Evolutionary conservation across 1,140 invertebrate genomes (phyloP).

Genomic region (Araneus ventricosus): DNA sequence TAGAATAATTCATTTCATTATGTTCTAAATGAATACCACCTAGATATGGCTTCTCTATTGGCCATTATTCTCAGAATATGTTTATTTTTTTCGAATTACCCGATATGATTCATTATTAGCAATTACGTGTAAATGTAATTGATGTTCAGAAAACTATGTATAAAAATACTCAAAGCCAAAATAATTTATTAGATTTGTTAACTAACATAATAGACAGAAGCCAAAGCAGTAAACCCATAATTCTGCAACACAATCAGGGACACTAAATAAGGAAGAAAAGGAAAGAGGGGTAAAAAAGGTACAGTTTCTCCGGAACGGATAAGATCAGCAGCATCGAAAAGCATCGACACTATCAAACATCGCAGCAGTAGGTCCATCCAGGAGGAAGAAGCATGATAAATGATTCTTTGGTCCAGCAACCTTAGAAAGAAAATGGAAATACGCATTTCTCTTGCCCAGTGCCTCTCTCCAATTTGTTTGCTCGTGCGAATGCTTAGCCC

Average conservation of each 20-base stretch:
- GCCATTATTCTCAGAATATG: too few relatives aligned
- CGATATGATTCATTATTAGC: too few relatives aligned
- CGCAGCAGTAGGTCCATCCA: neutral
- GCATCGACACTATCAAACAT: slow-evolving; percentile 21
- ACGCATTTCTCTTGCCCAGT: neutral
- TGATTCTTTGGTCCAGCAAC: slow-evolving; percentile 38
- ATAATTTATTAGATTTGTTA: too few relatives aligned
- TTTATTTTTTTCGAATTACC: too few relatives aligned
- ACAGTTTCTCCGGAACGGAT: neutral
- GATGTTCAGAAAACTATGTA: too few relatives aligned
- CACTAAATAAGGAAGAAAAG: neutral
- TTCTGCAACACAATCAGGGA: slow-evolving; percentile 7
- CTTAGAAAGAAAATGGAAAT: slow-evolving; percentile 12
- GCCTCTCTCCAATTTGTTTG: slow-evolving; percentile 14
- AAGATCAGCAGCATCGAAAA: neutral
- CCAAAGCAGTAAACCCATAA: neutral
- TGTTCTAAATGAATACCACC: too few relatives aligned
- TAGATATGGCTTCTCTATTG: too few relatives aligned
- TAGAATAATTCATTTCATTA: too few relatives aligned
- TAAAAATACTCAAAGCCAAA: too few relatives aligned
- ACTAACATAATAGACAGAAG: neutral
- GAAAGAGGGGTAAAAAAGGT: neutral
- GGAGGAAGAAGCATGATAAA: slow-evolving; percentile 32
- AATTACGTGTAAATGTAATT: too few relatives aligned
- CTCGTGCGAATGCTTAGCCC: slow-evolving; percentile 21